Evolutionary conservation across 2,888 invertebrate genomes (phyloP), one percentile per base, ranked within the genome.

Genomic region (Drosophila neotestacea): DNA sequence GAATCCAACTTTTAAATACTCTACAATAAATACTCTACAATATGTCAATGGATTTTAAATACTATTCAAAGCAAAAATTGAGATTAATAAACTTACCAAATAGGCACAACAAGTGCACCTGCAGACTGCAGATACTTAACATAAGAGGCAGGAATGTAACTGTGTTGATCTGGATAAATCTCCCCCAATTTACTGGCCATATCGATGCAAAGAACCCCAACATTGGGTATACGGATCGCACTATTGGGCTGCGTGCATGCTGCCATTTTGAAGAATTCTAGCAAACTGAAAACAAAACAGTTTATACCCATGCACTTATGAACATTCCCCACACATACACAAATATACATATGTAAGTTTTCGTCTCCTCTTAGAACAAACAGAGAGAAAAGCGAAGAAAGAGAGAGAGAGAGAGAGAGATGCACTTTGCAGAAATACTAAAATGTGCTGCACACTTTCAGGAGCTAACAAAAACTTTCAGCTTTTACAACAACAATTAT

Each of bases 61-160:
- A 32, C 7, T 6, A 32, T 6, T 32, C 32, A 9, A 32, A 6
- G 32, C 2, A 32, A 6, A 32, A 32, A 32, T 1, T 16, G 16
- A 4, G 9, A 16, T 16, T 22, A 10, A 1, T 34, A 4, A 7
- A 59, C 94, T 93, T 92, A 97, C 97, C 95, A 94, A 88, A 97
- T 95, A 0, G 97, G 97, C 16, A 97, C 95, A 0, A 96, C 97
- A 85, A 96, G 93, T 4, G 96, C 98, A 4, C 98, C 98, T 1
- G 96, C 95, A 55, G 95, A 94, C 93, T 98, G 97, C 36, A 98
- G 90, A 92, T 94, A 96, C 91, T 98, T 97, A 1, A 98, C 96
- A 89, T 98, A 98, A 0, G 96, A 96, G 0, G 97, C 96, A 0
- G 96, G 95, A 52, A 98, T 96, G 86, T 95, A 97, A 86, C 96